A percentile compares a stretch with the other conserved stretches of the same genome.
Conservation (phyloP, 2,888 invertebrate species). For the Matsumyia berberina region DNA sequence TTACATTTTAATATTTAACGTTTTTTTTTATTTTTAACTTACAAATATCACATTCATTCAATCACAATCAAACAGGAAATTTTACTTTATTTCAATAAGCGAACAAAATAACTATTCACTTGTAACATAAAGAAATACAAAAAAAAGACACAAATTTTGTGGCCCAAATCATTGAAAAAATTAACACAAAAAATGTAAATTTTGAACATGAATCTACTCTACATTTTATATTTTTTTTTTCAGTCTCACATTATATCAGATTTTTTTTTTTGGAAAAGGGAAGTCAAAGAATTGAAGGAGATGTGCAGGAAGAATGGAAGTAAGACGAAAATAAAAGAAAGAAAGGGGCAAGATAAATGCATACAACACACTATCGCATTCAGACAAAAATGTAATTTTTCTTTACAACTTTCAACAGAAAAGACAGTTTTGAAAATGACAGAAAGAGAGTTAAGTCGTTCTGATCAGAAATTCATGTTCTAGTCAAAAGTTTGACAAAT, state of each 20-base stretch:
- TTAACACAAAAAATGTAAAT: slow-evolving; percentile 2
- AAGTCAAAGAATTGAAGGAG: neutral
- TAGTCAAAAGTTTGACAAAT: neutral
- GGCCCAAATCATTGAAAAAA: slow-evolving; percentile 19
- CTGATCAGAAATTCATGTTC: slow-evolving; percentile 1
- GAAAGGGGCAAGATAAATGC: neutral
- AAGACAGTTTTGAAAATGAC: neutral
- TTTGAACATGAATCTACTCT: slow-evolving; percentile 36
- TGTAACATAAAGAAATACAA: neutral
- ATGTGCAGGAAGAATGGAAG: neutral
- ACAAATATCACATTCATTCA: slow-evolving; percentile 49
- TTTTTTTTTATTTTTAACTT: slow-evolving; percentile 14
- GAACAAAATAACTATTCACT: slow-evolving; percentile 33
- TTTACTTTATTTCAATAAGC: neutral
- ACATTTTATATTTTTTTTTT: slow-evolving; percentile 32
- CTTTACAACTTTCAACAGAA: slow-evolving; percentile 5
- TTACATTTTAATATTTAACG: slow-evolving; percentile 22
- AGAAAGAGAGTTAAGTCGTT: slow-evolving; percentile 1
- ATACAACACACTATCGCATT: slow-evolving; percentile 44
- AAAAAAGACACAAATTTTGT: slow-evolving; percentile 25
- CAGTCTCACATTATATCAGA: slow-evolving; percentile 60
- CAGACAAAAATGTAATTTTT: slow-evolving; percentile 30
- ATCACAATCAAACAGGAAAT: slow-evolving; percentile 58
- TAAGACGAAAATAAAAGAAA: neutral
- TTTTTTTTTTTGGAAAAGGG: slow-evolving; percentile 2